phyloP scores from a whole-genome alignment of 2,888 invertebrate genomes.

The Agriopis marginaria region DNA sequence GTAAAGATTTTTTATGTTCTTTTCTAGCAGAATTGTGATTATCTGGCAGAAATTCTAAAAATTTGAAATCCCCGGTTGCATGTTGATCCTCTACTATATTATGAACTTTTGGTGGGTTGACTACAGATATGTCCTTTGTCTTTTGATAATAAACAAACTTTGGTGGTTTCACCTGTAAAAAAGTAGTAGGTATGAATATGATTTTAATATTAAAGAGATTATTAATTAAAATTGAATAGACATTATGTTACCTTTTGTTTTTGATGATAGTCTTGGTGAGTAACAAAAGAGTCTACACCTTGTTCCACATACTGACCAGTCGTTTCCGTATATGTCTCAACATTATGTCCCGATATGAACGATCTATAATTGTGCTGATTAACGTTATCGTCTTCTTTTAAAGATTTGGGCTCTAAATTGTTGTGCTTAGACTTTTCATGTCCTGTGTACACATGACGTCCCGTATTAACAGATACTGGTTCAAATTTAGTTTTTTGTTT shows the following conservation, averaged over 20 bases:
- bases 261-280: slow-evolving; percentile 36
- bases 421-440: slow-evolving; percentile 32
- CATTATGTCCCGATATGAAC: slow-evolving; percentile 51
- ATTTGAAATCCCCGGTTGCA: slow-evolving; percentile 13
- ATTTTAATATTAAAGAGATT: background rate
- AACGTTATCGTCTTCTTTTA: slow-evolving; percentile 17
- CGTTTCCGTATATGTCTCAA: slow-evolving; percentile 46
- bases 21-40: background rate
- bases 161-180: slow-evolving; percentile 16
- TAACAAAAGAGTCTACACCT: slow-evolving; percentile 47
- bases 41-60: slow-evolving; percentile 9
- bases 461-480: background rate
- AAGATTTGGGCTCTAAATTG: slow-evolving; percentile 54
- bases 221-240: background rate
- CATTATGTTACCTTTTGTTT: slow-evolving; percentile 42
- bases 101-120: background rate
- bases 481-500: background rate
- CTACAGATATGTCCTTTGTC: slow-evolving; percentile 4
- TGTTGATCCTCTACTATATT: slow-evolving; percentile 19
- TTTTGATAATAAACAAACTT: slow-evolving; percentile 18
- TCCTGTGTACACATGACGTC: slow-evolving; percentile 3
- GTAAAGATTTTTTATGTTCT: slow-evolving; percentile 6
- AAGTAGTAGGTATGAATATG: too few species aligned
- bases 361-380: slow-evolving; percentile 38
- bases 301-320: slow-evolving; percentile 50